Percentiles rank a stretch among this genome's conserved stretches.
phyloP scores from a whole-genome alignment of 1,140 invertebrate genomes.

The Drosophila pachea region DNA sequence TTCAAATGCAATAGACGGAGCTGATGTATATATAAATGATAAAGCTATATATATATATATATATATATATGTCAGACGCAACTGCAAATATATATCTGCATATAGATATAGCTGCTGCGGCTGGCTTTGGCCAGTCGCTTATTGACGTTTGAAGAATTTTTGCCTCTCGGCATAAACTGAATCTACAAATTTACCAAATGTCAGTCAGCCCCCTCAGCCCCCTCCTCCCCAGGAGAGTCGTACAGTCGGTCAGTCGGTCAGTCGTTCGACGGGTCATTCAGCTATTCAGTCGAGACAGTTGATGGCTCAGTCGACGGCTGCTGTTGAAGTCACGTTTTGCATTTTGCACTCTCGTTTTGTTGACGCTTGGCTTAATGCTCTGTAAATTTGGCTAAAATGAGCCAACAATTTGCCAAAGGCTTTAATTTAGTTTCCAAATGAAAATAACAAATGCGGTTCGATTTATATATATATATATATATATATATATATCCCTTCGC shows the following conservation, averaged over 20 bases:
- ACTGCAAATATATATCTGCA: neutral
- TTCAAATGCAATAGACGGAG: conserved; percentile 31
- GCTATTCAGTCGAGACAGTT: conserved; percentile 44
- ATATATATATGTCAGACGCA: conserved; percentile 10
- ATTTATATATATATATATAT: no score
- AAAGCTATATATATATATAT: conserved; percentile 7
- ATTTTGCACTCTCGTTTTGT: conserved; percentile 43
- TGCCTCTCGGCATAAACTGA: conserved; percentile 59
- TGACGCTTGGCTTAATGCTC: neutral
- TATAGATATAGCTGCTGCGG: neutral
- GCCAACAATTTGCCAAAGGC: neutral
- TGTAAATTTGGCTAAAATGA: neutral
- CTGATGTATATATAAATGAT: neutral
- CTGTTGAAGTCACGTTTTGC: conserved; percentile 67
- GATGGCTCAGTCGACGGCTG: conserved; percentile 53
- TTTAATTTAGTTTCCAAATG: neutral
- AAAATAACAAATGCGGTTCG: no score
- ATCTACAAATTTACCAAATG: conserved; percentile 63
- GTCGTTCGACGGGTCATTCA: conserved; percentile 25
- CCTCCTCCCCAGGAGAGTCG: no score
- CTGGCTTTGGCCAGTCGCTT: conserved; percentile 14
- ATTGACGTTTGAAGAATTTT: conserved; percentile 59
- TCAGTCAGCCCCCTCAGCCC: conserved; percentile 10
- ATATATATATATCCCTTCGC: no score
- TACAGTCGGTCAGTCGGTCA: neutral